Conservation (phyloP, 1,140 invertebrate species). For the Galleria mellonella region DNA sequence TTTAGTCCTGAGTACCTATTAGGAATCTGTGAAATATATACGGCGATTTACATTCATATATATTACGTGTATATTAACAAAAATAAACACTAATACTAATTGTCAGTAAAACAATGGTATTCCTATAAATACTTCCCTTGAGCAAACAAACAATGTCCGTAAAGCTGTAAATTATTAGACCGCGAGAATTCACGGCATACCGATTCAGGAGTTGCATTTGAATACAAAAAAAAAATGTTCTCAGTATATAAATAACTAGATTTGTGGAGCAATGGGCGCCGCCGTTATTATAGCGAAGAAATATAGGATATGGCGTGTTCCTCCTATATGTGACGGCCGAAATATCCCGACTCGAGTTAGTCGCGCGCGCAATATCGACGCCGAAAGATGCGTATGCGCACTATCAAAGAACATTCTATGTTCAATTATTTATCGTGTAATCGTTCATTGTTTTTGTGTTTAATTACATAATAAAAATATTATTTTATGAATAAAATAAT, state of each 20-base stretch:
- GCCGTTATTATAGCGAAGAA: slow-evolving; percentile 40
- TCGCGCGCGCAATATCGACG: not conserved
- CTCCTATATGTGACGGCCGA: slow-evolving; percentile 21
- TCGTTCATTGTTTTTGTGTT: not conserved
- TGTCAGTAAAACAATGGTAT: no score
- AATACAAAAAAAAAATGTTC: slow-evolving; percentile 4
- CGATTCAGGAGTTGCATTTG: no score
- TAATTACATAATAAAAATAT: not conserved
- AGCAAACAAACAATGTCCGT: no score
- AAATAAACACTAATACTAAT: no score
- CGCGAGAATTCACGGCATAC: not conserved
- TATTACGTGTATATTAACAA: no score
- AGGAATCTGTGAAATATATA: no score
- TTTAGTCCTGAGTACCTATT: no score
- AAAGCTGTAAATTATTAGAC: no score
- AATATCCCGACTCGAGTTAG: slow-evolving; percentile 13
- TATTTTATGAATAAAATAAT: not conserved
- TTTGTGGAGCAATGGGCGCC: slow-evolving; percentile 39
- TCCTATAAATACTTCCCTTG: no score
- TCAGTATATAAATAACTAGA: slow-evolving; percentile 55
- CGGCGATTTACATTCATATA: no score
- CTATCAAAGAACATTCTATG: no score
- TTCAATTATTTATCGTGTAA: no score
- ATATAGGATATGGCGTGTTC: slow-evolving; percentile 35
- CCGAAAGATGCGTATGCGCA: not conserved